Conservation (phyloP, 2,113 vertebrate species). For the Sitta europaea region DNA sequence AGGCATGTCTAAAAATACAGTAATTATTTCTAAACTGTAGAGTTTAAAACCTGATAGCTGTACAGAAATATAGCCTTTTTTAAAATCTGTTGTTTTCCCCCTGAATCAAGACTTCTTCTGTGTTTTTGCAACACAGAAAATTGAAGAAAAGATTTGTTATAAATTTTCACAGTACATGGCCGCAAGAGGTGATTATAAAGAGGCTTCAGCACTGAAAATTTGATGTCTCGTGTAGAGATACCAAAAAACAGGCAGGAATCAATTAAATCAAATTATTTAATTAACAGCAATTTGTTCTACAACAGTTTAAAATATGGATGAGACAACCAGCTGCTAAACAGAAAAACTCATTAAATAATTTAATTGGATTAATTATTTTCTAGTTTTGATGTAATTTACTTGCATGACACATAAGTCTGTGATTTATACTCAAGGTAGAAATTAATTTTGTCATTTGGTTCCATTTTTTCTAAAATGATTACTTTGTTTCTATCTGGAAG, state of each 20-base stretch:
- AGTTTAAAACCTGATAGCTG: background rate
- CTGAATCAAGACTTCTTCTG: background rate
- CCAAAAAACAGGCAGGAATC: background rate
- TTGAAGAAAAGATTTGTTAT: background rate
- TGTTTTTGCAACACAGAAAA: background rate
- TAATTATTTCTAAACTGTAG: background rate
- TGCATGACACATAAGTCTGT: background rate
- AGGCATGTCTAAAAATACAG: background rate
- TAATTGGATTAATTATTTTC: constrained; percentile 38
- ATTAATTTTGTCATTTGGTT: background rate
- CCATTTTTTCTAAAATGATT: background rate
- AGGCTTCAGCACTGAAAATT: background rate
- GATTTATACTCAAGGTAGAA: background rate
- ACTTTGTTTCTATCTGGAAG: background rate
- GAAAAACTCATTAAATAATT: constrained; percentile 61
- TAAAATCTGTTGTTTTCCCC: background rate
- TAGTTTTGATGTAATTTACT: constrained; percentile 9
- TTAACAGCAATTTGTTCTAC: constrained; percentile 29
- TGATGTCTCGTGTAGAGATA: background rate
- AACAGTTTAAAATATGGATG: constrained; percentile 56
- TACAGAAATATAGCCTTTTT: background rate
- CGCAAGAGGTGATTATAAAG: background rate
- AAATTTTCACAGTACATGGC: background rate
- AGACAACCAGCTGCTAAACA: constrained; percentile 53
- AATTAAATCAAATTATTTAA: constrained; percentile 43